Percentiles rank a stretch among this genome's conserved stretches.
phyloP scores from a whole-genome alignment of 2,113 vertebrate species.

The Ailurus styani region DNA sequence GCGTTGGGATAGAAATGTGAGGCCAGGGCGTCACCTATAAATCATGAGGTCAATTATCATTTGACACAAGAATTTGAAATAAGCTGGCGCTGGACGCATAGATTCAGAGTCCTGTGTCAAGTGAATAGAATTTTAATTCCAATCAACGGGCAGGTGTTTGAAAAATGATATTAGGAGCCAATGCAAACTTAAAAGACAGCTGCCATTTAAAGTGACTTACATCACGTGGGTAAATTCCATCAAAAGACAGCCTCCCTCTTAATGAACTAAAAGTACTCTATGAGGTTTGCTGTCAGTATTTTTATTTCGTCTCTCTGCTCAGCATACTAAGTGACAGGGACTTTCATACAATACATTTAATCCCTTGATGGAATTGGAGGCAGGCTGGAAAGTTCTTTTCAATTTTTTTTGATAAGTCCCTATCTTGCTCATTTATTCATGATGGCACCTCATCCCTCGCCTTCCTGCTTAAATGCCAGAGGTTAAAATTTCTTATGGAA shows the following conservation, averaged over 20 bases:
- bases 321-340: conserved; percentile 26
- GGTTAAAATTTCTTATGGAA: conserved; percentile 53
- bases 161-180: conserved; percentile 19
- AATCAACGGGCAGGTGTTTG: conserved; percentile 48
- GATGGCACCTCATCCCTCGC: neutral
- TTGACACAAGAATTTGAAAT: conserved; percentile 18
- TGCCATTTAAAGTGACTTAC: neutral
- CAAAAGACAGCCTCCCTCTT: conserved; percentile 18
- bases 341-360: conserved; percentile 26
- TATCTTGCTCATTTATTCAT: conserved; percentile 43
- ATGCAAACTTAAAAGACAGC: conserved; percentile 1
- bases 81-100: neutral
- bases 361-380: conserved; percentile 32
- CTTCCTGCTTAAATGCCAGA: conserved; percentile 47
- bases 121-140: conserved; percentile 38
- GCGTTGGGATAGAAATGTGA: neutral
- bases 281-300: conserved; percentile 40
- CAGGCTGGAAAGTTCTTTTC: conserved; percentile 33
- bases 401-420: conserved; percentile 32
- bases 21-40: neutral
- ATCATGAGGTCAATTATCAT: conserved; percentile 10
- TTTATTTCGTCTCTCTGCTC: conserved; percentile 28
- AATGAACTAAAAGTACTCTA: neutral
- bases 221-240: neutral
- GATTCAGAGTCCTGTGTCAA: neutral